phyloP scores from a whole-genome alignment of 2,888 invertebrate species.

The Ormyrus nitidulus region DNA sequence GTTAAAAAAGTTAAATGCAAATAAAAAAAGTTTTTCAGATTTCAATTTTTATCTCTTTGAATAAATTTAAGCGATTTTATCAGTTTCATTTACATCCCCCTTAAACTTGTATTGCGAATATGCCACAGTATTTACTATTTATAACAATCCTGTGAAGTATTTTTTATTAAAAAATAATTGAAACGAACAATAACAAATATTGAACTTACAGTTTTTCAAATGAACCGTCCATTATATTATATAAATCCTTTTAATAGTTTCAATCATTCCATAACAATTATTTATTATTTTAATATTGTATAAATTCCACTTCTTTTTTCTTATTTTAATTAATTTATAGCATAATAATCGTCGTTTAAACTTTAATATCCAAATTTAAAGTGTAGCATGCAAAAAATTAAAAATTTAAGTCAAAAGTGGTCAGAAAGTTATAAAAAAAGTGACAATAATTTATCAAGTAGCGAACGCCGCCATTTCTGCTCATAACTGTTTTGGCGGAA shows the following conservation, averaged over 20 bases:
- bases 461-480: slow-evolving; percentile 17
- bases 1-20: slow-evolving; percentile 18
- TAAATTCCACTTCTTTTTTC: not conserved
- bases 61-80: not conserved
- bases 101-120: slow-evolving; percentile 35
- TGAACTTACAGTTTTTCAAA: slow-evolving; percentile 34
- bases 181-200: slow-evolving; percentile 32
- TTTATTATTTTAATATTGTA: slow-evolving; percentile 17
- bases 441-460: slow-evolving; percentile 39
- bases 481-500: slow-evolving; percentile 10
- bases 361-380: not conserved
- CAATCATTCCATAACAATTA: slow-evolving; percentile 22
- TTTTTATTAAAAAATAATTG: slow-evolving; percentile 40
- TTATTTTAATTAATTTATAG: not conserved
- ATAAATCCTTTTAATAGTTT: slow-evolving; percentile 27
- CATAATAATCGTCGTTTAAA: not conserved
- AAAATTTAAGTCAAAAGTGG: not conserved
- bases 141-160: slow-evolving; percentile 31
- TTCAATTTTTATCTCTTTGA: slow-evolving; percentile 24
- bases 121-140: slow-evolving; percentile 41
- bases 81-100: slow-evolving; percentile 40
- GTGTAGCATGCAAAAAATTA: slow-evolving; percentile 9
- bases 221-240: slow-evolving; percentile 48
- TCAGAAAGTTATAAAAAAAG: slow-evolving; percentile 7
- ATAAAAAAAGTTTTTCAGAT: slow-evolving; percentile 37